Evolutionary conservation across 2,113 vertebrate species (phyloP).

Genomic region (Lampris megalopsis): DNA sequence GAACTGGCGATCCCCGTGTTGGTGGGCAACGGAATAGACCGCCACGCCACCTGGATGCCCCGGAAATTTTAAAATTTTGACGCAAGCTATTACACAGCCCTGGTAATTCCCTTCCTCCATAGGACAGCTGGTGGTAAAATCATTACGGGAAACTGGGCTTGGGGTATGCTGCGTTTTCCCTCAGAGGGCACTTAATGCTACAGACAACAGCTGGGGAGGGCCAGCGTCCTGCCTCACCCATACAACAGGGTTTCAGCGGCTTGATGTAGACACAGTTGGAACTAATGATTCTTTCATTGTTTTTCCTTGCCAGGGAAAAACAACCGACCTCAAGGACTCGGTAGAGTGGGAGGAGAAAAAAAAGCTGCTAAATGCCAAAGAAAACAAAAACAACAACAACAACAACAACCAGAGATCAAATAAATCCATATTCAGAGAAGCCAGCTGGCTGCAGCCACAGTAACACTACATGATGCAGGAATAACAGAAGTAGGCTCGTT

Average conservation of each 20-base stretch:
- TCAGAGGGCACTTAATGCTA: conserved; percentile 46
- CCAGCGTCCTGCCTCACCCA: conserved; percentile 28
- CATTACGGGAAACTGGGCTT: conserved; percentile 50
- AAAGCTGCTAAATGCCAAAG: not conserved
- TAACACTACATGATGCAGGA: not conserved
- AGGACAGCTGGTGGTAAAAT: conserved; percentile 57
- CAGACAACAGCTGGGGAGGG: conserved; percentile 54
- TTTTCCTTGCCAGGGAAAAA: not conserved
- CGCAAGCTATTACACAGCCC: conserved; percentile 18
- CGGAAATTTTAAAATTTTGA: not conserved
- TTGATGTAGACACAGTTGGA: conserved; percentile 19
- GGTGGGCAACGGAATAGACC: too few species aligned
- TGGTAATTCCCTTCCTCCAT: conserved; percentile 11
- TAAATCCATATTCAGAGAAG: not conserved
- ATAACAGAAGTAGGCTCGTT: conserved; percentile 1
- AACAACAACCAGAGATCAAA: not conserved
- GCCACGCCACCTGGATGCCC: too few species aligned
- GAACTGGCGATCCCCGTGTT: too few species aligned
- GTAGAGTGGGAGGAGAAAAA: not conserved
- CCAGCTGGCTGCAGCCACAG: not conserved
- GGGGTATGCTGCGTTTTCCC: conserved; percentile 35
- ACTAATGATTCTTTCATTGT: not conserved
- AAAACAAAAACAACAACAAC: not conserved
- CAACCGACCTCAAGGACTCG: not conserved
- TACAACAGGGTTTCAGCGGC: conserved; percentile 27